Conservation (phyloP, 2,113 vertebrate genomes). For the Notechis scutatus region DNA sequence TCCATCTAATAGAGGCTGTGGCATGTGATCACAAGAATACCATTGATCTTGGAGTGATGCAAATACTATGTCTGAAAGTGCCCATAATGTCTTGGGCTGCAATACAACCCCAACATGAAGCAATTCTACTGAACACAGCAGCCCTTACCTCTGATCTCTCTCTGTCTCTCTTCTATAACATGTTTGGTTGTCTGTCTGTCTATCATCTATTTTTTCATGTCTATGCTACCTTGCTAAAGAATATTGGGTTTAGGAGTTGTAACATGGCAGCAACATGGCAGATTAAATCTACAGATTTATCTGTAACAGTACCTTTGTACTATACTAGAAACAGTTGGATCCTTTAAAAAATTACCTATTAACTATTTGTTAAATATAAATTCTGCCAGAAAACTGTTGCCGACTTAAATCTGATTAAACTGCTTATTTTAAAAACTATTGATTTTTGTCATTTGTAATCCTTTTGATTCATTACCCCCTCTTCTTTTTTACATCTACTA, state of each 20-base stretch:
- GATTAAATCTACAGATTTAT: background rate
- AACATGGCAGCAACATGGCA: background rate
- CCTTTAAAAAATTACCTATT: background rate
- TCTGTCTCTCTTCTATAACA: background rate
- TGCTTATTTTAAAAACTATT: background rate
- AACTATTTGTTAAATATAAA: background rate
- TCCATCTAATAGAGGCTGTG: background rate
- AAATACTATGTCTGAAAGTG: background rate
- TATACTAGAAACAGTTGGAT: background rate
- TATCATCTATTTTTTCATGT: background rate
- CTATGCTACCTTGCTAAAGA: background rate
- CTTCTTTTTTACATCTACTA: background rate
- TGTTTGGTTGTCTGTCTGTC: background rate
- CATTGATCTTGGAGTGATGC: background rate
- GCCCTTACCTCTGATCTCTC: background rate
- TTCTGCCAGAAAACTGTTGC: background rate
- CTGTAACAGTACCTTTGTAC: background rate
- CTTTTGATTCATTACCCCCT: constrained; percentile 13
- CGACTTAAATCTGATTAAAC: background rate
- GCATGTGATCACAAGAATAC: background rate
- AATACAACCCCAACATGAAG: background rate
- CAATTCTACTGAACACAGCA: background rate
- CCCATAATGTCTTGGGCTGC: background rate
- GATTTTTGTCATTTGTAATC: background rate
- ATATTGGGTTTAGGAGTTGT: background rate